These are phyloP conservation scores for Pseudachorutes palmiensis DNA, from an alignment of 1,140 invertebrate species.

Conservation along the genomic window DNA sequence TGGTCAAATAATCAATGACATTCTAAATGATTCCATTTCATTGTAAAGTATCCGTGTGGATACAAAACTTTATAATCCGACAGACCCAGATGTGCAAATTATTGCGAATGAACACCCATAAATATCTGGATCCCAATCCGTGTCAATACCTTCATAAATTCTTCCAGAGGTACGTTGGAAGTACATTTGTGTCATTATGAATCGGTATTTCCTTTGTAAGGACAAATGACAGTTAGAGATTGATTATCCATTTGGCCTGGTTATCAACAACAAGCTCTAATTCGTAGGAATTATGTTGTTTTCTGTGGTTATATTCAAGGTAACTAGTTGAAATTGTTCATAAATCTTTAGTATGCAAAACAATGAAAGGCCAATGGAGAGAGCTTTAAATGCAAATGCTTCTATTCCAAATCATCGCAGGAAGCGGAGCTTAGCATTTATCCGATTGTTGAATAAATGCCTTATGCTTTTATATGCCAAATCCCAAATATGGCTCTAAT, in stretches of 20 bases:
- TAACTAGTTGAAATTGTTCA: background rate
- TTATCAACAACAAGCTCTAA: background rate
- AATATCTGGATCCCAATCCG: background rate
- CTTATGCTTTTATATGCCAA: too few species aligned
- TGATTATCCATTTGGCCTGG: background rate
- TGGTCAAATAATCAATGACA: too few species aligned
- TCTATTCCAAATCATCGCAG: too few species aligned
- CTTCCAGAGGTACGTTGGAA: background rate
- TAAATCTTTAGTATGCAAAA: too few species aligned
- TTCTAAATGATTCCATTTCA: too few species aligned
- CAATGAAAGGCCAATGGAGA: too few species aligned
- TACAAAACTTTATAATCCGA: background rate
- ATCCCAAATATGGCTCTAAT: too few species aligned
- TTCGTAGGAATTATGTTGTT: background rate
- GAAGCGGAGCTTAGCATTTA: too few species aligned
- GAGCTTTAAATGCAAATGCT: too few species aligned
- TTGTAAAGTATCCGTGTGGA: too few species aligned
- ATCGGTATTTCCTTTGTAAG: background rate
- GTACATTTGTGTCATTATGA: background rate
- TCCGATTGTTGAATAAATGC: too few species aligned
- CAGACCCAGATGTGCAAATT: background rate
- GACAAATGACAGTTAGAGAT: background rate
- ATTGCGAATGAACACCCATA: too few species aligned
- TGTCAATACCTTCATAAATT: slow-evolving; percentile 11
- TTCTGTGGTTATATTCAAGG: background rate